phyloP scores from a whole-genome alignment of 2,888 invertebrate genomes.

The Axea sp. region DNA sequence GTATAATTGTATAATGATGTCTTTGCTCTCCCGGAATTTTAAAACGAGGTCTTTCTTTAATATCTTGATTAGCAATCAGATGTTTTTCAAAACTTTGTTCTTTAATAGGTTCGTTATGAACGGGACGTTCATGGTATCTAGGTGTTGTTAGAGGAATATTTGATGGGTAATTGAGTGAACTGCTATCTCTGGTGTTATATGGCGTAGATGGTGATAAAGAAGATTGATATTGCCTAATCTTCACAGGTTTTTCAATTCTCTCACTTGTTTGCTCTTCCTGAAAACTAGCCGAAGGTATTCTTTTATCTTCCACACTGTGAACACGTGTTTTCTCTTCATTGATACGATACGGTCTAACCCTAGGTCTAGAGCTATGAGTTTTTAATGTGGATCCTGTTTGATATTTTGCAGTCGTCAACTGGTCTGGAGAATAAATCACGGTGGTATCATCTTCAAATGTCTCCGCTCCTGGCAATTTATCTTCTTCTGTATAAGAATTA shows the following conservation, averaged over 20 bases:
- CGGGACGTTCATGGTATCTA: conserved; percentile 62
- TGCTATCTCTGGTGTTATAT: conserved; percentile 65
- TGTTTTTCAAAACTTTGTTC: conserved; percentile 62
- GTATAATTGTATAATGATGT: conserved; percentile 63
- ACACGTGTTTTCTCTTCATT: conserved; percentile 52
- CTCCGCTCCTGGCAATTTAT: conserved; percentile 68
- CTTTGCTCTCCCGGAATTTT: conserved; percentile 61
- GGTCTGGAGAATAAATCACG: conserved; percentile 59
- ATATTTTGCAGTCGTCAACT: conserved; percentile 53
- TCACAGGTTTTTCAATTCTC: conserved; percentile 59
- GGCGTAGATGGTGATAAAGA: conserved; percentile 63
- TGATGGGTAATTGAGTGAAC: conserved; percentile 64
- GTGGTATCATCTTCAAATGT: conserved; percentile 69
- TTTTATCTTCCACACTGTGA: conserved; percentile 55
- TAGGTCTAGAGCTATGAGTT: conserved; percentile 59
- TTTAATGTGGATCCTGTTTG: conserved; percentile 3
- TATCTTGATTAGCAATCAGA: conserved; percentile 61
- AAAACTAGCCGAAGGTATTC: conserved; percentile 61
- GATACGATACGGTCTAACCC: conserved; percentile 53
- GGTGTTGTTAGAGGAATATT: conserved; percentile 66
- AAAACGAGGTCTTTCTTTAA: conserved; percentile 58
- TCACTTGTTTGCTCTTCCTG: conserved; percentile 63
- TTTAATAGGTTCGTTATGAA: conserved; percentile 61
- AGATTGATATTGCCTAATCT: conserved; percentile 51
- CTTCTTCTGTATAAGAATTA: conserved; percentile 78